Conservation (phyloP, 2,888 invertebrate species). For the Ceramica pisi region DNA sequence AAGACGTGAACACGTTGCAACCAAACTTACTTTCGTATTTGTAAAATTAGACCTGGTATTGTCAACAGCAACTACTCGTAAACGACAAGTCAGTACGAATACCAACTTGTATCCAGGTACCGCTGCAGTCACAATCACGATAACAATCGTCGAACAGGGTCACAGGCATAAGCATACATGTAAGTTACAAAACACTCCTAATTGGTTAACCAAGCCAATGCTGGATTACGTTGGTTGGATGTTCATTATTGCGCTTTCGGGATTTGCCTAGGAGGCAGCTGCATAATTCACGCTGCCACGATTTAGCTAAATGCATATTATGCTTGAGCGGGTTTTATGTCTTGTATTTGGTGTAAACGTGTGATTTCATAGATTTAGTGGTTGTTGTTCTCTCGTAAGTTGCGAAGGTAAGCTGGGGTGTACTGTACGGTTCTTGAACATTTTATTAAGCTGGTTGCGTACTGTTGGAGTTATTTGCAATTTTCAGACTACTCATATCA, state of each 20-base stretch:
- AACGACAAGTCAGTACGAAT: not conserved
- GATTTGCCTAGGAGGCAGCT: constrained; percentile 76
- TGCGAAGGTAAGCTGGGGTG: not conserved
- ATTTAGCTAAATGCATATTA: constrained; percentile 77
- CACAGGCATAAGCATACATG: constrained; percentile 36
- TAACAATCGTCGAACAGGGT: constrained; percentile 42
- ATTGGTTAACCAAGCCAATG: constrained; percentile 82
- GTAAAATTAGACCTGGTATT: not conserved
- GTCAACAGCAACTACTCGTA: not conserved
- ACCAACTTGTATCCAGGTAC: not conserved
- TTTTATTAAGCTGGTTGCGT: not conserved
- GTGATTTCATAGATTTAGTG: constrained; percentile 39
- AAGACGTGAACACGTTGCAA: no score
- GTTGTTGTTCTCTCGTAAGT: constrained; percentile 2
- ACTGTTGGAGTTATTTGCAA: not conserved
- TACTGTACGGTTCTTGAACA: not conserved
- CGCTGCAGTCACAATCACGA: constrained; percentile 18
- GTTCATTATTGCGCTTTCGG: constrained; percentile 84
- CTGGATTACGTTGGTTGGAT: constrained; percentile 79
- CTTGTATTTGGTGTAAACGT: constrained; percentile 39
- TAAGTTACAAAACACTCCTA: constrained; percentile 74
- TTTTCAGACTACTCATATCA: not conserved
- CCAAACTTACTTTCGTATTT: no score
- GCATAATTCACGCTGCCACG: constrained; percentile 79
- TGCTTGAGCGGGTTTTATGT: constrained; percentile 31